Conservation (phyloP, 2,888 invertebrate species). For the Smittia sp. region DNA sequence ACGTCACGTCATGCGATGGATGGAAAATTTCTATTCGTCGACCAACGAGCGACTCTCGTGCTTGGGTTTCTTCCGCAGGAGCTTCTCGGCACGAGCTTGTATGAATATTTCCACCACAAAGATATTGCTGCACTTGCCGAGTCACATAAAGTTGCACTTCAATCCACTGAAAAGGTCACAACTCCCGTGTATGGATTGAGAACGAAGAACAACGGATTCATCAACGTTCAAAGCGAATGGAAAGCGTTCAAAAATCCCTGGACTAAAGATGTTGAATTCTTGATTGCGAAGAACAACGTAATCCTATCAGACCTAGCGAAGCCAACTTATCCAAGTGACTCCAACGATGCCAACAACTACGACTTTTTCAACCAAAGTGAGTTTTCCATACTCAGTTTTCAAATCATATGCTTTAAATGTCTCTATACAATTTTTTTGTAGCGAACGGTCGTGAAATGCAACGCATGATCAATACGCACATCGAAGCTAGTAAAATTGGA, state of each 20-base stretch:
- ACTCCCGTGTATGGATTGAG: conserved; percentile 78
- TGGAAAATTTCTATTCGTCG: conserved; percentile 89
- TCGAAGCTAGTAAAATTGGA: conserved; percentile 82
- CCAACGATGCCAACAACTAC: conserved; percentile 49
- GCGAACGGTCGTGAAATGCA: conserved; percentile 65
- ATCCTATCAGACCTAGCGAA: conserved; percentile 56
- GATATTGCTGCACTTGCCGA: conserved; percentile 78
- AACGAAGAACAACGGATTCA: conserved; percentile 70
- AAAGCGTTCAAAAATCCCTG: conserved; percentile 90
- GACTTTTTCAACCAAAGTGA: conserved; percentile 60
- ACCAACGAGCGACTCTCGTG: conserved; percentile 85
- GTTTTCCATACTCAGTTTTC: conserved; percentile 42
- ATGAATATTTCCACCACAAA: conserved; percentile 84
- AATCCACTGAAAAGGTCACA: conserved; percentile 60
- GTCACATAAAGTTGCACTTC: conserved; percentile 75
- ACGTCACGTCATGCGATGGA: conserved; percentile 83
- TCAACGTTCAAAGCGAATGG: conserved; percentile 76
- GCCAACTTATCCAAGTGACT: background rate
- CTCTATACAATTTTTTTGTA: conserved; percentile 45
- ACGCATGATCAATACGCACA: conserved; percentile 68
- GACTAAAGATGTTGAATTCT: conserved; percentile 91
- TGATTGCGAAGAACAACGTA: conserved; percentile 82
- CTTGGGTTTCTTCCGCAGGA: conserved; percentile 92
- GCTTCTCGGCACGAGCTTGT: conserved; percentile 85
- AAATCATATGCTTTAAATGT: conserved; percentile 6